These are phyloP conservation scores for Alces alces DNA, from an alignment of 2,113 vertebrate genomes.

Conservation along the genomic window DNA sequence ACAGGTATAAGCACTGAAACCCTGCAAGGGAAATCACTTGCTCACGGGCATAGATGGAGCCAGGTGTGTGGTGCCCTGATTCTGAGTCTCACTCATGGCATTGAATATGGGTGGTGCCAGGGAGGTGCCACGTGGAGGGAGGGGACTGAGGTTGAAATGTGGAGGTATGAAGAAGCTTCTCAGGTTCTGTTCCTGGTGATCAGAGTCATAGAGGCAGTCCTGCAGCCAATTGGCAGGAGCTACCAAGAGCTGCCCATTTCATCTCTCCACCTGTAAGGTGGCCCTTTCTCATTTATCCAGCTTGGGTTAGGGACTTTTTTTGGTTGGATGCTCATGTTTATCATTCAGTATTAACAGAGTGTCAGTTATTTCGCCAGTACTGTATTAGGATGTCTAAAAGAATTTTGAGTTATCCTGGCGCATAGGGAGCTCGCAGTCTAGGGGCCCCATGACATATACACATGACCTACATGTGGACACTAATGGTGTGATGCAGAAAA, in stretches of 20 bases:
- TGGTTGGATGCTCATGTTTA: background rate
- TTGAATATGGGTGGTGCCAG: background rate
- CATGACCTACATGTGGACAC: background rate
- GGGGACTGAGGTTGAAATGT: background rate
- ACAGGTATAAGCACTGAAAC: background rate
- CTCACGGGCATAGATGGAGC: background rate
- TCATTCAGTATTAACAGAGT: background rate
- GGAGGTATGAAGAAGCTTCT: background rate
- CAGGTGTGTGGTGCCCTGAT: background rate
- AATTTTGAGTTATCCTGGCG: background rate
- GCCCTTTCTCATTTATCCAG: background rate
- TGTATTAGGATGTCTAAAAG: background rate
- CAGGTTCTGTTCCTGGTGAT: background rate
- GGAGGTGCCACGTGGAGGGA: background rate
- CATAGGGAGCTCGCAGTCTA: background rate
- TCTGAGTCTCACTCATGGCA: background rate
- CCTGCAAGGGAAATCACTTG: background rate
- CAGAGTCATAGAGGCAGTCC: background rate
- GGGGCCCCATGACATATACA: too few species aligned
- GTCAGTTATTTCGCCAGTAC: background rate
- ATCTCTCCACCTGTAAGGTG: background rate
- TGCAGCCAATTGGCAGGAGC: background rate
- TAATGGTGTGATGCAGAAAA: background rate
- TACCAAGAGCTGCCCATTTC: background rate
- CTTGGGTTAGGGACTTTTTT: background rate